Conservation (phyloP, 2,113 vertebrate genomes). For the Uria lomvia region DNA sequence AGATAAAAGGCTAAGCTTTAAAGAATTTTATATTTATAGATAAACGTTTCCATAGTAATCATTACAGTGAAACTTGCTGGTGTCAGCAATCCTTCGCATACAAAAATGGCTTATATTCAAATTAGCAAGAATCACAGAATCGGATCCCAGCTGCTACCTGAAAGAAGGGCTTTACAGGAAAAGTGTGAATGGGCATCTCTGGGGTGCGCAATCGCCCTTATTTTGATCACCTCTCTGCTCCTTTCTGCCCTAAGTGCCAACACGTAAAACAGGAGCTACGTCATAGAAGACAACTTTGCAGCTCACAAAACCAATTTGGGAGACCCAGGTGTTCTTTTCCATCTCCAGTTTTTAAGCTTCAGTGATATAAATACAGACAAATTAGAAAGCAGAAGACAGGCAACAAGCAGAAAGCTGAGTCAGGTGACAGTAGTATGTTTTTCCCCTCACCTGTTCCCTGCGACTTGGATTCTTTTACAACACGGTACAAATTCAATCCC, state of each 20-base stretch:
- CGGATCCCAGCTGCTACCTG: constrained; percentile 61
- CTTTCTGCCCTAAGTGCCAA: rapidly evolving
- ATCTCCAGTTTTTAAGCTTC: neutral
- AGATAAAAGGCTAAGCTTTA: constrained; percentile 82
- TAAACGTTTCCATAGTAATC: constrained; percentile 83
- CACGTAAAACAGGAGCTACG: rapidly evolving
- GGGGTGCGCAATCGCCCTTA: neutral
- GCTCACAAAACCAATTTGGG: neutral
- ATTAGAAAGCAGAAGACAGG: neutral
- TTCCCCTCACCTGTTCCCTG: neutral
- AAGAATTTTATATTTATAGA: constrained; percentile 82
- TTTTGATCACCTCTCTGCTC: neutral
- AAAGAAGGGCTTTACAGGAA: neutral
- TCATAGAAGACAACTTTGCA: neutral
- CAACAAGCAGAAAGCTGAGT: neutral
- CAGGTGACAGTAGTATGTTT: neutral
- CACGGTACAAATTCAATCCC: neutral
- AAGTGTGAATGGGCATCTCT: neutral
- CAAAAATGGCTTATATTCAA: constrained; percentile 71
- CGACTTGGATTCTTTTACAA: neutral
- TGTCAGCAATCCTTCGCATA: constrained; percentile 77
- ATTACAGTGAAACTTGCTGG: constrained; percentile 76
- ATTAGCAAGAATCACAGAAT: constrained; percentile 62
- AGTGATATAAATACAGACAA: neutral
- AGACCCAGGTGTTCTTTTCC: neutral